Evolutionary conservation across 2,888 invertebrate species (phyloP).

Genomic region (Nephrotoma guestfalica): DNA sequence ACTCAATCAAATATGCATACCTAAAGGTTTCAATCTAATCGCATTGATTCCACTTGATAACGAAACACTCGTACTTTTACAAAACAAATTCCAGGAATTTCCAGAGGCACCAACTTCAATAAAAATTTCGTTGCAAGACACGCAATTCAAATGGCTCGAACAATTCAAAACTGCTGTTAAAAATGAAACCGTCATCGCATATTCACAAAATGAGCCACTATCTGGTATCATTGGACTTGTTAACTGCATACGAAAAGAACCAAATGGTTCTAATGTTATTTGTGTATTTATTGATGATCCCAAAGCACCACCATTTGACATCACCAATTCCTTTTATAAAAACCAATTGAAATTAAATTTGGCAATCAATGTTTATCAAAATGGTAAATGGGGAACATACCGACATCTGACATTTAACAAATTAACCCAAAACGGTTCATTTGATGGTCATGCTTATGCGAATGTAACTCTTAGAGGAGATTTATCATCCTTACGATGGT

Average conservation of each 20-base stretch:
- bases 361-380: constrained; percentile 59
- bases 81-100: constrained; percentile 19
- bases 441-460: constrained; percentile 54
- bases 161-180: constrained; percentile 14
- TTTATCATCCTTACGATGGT: constrained; percentile 69
- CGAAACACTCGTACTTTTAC: constrained; percentile 23
- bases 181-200: constrained; percentile 29
- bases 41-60: constrained; percentile 21
- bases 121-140: constrained; percentile 20
- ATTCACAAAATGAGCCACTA: constrained; percentile 48
- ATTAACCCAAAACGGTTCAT: constrained; percentile 29
- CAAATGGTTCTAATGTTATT: constrained; percentile 48
- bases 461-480: constrained; percentile 72
- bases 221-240: constrained; percentile 77
- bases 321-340: constrained; percentile 46
- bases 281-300: constrained; percentile 49
- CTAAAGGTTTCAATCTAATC: constrained; percentile 20
- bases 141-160: constrained; percentile 23
- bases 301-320: constrained; percentile 48
- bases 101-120: constrained; percentile 16
- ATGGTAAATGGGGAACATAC: constrained; percentile 54
- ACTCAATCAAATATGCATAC: constrained; percentile 22
- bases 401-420: constrained; percentile 56
- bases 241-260: constrained; percentile 72
- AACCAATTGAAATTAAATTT: constrained; percentile 56